Evolutionary conservation across 1,140 invertebrate species (phyloP), one percentile per base, ranked within the genome.

Genomic region (Aphaenogaster rudis): DNA sequence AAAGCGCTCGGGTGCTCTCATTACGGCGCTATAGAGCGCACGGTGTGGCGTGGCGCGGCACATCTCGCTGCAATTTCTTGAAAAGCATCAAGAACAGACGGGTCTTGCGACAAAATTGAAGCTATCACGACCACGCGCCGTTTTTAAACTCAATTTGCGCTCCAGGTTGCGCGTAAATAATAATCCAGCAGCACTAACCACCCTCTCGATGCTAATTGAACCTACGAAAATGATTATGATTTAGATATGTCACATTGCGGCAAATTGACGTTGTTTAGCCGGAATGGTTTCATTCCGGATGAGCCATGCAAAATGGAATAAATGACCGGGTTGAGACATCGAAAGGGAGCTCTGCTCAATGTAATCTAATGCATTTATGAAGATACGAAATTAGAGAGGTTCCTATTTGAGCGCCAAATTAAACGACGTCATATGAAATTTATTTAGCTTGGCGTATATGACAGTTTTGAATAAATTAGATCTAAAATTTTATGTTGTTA

Each of bases 1-100:
- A 84, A 84, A 82, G 66, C 66, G 21, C 48, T 64, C 59, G 66
- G 28, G 13, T 48, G 39, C 71, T 82, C 21, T 74, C 67, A 74
- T 82, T 71, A 72, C 39, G 67, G 5, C 1, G 42, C 36, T 28
- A 57, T 57, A 45, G 50, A 42, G 39, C n/a, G 21, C 59, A 39
- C 28, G 17, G n/a, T 54, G 17, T 13, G n/a, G 54, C 54, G 13
- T 61, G n/a, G 28, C 74, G 33, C 21, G 36, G 39, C 33, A 45
- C 45, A 74, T 76, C 71, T 84, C 54, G 57, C 54, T 45, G 69
- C 80, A 84, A 84, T 84, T 76, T 50, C 80, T 84, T 84, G 69
- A 76, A 84, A 76, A 76, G 54, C 69, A 84, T 63, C 69, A 21
- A 7, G 59, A 50, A 39, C 69, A 21, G n/a, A 36, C 17, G 21